Percentiles rank a stretch among this genome's conserved stretches.
Evolutionary conservation across 2,888 invertebrate species (phyloP).

Genomic region (Leptinotarsa peninsularis): DNA sequence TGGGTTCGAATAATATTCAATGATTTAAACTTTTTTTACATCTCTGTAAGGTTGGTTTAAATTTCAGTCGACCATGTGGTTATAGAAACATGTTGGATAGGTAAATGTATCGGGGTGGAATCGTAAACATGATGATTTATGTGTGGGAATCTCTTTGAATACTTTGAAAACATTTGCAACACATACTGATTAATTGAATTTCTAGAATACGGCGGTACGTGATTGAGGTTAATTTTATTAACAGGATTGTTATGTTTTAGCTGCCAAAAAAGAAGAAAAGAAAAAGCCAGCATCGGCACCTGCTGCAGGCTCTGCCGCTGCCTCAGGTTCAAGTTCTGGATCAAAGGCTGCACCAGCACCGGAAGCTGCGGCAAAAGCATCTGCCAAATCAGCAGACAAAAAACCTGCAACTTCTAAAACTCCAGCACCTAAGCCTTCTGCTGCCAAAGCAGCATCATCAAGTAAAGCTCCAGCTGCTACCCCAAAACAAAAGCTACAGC

Average conservation of each 20-base stretch:
- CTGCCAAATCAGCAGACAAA: constrained; percentile 48
- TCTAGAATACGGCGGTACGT: constrained; percentile 16
- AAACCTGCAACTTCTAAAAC: constrained; percentile 59
- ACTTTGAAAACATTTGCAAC: constrained; percentile 50
- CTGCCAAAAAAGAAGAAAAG: constrained; percentile 70
- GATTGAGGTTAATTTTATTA: constrained; percentile 28
- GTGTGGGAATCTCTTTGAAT: constrained; percentile 74
- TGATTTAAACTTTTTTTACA: background rate
- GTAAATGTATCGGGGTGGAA: background rate
- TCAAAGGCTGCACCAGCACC: constrained; percentile 63
- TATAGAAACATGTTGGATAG: constrained; percentile 33
- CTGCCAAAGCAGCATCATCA: constrained; percentile 56
- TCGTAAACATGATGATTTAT: constrained; percentile 65
- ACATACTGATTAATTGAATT: constrained; percentile 49
- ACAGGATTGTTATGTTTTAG: constrained; percentile 42
- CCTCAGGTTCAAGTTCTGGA: constrained; percentile 56
- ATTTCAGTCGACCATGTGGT: constrained; percentile 53
- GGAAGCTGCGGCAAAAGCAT: constrained; percentile 48
- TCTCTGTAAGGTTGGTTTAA: constrained; percentile 8
- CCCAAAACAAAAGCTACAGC: constrained; percentile 43
- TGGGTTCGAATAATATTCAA: background rate
- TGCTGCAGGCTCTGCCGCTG: constrained; percentile 58
- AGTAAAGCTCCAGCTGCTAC: constrained; percentile 57
- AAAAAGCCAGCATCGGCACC: constrained; percentile 66
- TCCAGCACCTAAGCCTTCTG: constrained; percentile 48